A percentile compares a stretch with the other conserved stretches of the same genome.
Conservation (phyloP, 2,113 vertebrate genomes). For the Chaenocephalus aceratus region DNA sequence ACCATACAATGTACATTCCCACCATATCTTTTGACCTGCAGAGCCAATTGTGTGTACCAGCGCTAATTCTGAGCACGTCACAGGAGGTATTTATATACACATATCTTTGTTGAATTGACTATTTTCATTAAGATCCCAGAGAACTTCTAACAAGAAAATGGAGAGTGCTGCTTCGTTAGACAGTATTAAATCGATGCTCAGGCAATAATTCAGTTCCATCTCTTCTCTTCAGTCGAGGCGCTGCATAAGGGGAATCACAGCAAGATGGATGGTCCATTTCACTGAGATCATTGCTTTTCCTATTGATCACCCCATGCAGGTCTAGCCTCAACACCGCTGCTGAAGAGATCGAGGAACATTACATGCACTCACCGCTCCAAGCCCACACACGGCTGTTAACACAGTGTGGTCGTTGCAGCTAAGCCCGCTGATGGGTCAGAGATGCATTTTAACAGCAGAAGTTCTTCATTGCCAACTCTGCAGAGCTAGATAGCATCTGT, state of each 20-base stretch:
- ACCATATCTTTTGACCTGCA: neutral
- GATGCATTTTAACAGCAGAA: slow-evolving; percentile 3
- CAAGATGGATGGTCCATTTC: slow-evolving; percentile 72
- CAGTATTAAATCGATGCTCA: slow-evolving; percentile 59
- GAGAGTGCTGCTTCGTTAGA: slow-evolving; percentile 42
- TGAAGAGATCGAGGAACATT: slow-evolving; percentile 30
- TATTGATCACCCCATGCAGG: slow-evolving; percentile 69
- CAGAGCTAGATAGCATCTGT: slow-evolving; percentile 1
- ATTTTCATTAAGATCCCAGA: slow-evolving; percentile 33
- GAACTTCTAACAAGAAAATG: slow-evolving; percentile 14
- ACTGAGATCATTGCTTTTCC: slow-evolving; percentile 71
- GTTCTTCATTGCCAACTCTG: slow-evolving; percentile 16
- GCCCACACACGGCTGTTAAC: slow-evolving; percentile 35
- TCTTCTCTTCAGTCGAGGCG: slow-evolving; percentile 38
- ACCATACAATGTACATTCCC: too few relatives aligned
- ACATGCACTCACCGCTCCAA: slow-evolving; percentile 43
- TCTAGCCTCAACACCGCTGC: slow-evolving; percentile 50
- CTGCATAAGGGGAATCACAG: slow-evolving; percentile 59
- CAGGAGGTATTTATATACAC: slow-evolving; percentile 6
- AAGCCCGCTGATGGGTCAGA: slow-evolving; percentile 7
- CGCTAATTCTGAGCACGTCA: neutral
- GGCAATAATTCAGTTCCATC: slow-evolving; percentile 71
- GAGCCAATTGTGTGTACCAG: neutral
- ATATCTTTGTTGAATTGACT: slow-evolving; percentile 25
- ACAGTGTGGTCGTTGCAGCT: slow-evolving; percentile 2